These are phyloP conservation scores for Alcedo quadribrachys DNA, from an alignment of 2,797 vertebrate genomes.

Conservation along the genomic window DNA sequence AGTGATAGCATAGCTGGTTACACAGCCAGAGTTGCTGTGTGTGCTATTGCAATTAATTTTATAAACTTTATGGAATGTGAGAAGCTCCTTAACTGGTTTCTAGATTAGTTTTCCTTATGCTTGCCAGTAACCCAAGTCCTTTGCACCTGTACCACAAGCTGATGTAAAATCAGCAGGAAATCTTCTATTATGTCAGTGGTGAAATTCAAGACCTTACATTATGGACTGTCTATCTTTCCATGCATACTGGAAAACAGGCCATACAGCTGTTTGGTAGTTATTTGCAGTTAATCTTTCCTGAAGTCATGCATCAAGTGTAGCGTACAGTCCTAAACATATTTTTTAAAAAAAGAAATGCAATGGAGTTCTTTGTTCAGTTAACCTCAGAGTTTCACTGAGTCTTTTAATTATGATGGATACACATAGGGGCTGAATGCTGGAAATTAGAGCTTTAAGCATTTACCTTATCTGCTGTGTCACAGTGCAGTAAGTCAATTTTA, in stretches of 20 bases:
- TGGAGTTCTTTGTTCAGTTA: neutral
- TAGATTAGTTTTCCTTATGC: slow-evolving; percentile 58
- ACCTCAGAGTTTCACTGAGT: neutral
- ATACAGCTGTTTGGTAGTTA: slow-evolving; percentile 56
- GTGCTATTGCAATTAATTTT: slow-evolving; percentile 73
- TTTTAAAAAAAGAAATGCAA: neutral
- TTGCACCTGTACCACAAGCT: slow-evolving; percentile 69
- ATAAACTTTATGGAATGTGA: slow-evolving; percentile 69
- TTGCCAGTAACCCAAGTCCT: slow-evolving; percentile 63
- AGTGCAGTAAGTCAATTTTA: neutral
- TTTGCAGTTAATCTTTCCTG: slow-evolving; percentile 53
- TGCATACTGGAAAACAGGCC: slow-evolving; percentile 39
- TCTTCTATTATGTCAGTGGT: slow-evolving; percentile 56
- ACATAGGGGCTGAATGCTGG: neutral
- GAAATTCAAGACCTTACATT: slow-evolving; percentile 59
- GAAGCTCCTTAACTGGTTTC: slow-evolving; percentile 66
- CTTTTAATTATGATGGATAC: neutral
- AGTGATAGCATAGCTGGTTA: slow-evolving; percentile 13
- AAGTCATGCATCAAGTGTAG: slow-evolving; percentile 37
- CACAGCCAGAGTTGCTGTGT: neutral
- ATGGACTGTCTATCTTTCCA: slow-evolving; percentile 11
- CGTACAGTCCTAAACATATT: neutral
- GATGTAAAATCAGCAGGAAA: slow-evolving; percentile 69
- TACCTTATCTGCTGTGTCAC: neutral
- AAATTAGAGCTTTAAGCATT: neutral